Evolutionary conservation across 2,888 invertebrate genomes (phyloP), one percentile per base, ranked within the genome.

Genomic region (Erpobdella octoculata): DNA sequence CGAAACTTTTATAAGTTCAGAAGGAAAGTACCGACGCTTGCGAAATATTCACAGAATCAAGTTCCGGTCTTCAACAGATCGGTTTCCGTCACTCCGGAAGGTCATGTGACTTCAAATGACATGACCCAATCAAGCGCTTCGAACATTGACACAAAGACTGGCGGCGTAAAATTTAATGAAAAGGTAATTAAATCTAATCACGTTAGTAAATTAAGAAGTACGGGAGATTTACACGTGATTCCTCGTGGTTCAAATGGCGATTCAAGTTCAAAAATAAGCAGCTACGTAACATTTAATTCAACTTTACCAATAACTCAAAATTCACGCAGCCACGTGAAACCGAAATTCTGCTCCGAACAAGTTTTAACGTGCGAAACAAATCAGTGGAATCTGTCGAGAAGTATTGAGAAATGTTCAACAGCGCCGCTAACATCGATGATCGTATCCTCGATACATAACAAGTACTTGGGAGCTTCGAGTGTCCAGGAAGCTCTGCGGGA

Each of bases 401-500:
- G 21, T 28, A 28, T 53, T 8, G 53, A 53, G 28, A 15, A 53
- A 53, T 53, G 21, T 53, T 3, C 15, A 41, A 67, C 25, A 21
- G 25, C 3, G 12, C 25, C 67, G 38, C 41, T 67, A n/a, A 67
- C 41, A 12, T 67, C 67, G 21, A 1, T 15, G 3, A 41, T n/a
- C 25, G 67, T 67, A 15, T 21, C 46, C 9, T 37, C 28, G 25
- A 21, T 67, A 8, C 41, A n/a, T 31, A 67, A 46, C 67, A 67
- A 67, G 25, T 67, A 67, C 41, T 38, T 41, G 12, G 67, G 67
- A 15, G 41, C 67, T 4, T 12, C 18, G 15, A 36, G n/a, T 12
- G 18, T 67, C 31, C 18, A 31, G 18, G 38, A 67, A 21, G 41
- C 67, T 28, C 12, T 67, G 46, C 28, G 31, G 31, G 67, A 67